Evolutionary conservation across 2,113 vertebrate species (phyloP).

Genomic region (Galbula dea): DNA sequence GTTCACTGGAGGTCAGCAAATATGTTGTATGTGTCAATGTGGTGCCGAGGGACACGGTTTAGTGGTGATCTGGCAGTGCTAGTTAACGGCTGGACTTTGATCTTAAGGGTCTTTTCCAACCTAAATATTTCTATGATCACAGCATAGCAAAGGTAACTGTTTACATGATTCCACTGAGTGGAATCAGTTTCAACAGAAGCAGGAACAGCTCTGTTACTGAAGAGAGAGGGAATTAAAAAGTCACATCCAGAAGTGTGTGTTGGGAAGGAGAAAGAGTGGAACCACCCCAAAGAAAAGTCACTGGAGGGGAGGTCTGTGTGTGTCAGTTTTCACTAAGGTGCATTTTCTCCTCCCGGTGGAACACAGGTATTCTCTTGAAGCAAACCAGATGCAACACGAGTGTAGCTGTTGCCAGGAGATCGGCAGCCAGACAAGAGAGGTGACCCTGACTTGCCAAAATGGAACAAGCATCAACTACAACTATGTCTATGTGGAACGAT

Average conservation of each 20-base stretch:
- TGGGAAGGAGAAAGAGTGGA: background rate
- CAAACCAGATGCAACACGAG: conserved; percentile 65
- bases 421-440: conserved; percentile 53
- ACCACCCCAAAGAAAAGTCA: background rate
- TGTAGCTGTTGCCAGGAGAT: conserved; percentile 86
- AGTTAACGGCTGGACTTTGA: background rate
- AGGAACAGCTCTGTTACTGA: background rate
- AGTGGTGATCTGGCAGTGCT: background rate
- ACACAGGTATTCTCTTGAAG: conserved; percentile 81
- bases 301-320: accelerated
- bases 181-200: background rate
- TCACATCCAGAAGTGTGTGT: background rate
- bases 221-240: background rate
- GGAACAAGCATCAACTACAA: conserved; percentile 66
- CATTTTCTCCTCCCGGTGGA: background rate
- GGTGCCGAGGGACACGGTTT: background rate
- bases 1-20: background rate
- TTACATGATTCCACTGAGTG: background rate
- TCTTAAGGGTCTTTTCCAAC: background rate
- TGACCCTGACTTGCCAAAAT: conserved; percentile 74
- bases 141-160: background rate
- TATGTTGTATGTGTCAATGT: accelerated
- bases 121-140: accelerated
- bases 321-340: background rate
- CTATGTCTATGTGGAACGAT: conserved; percentile 74